Conservation (phyloP, 2,888 invertebrate genomes). For the Hemistola chrysoprasaria region DNA sequence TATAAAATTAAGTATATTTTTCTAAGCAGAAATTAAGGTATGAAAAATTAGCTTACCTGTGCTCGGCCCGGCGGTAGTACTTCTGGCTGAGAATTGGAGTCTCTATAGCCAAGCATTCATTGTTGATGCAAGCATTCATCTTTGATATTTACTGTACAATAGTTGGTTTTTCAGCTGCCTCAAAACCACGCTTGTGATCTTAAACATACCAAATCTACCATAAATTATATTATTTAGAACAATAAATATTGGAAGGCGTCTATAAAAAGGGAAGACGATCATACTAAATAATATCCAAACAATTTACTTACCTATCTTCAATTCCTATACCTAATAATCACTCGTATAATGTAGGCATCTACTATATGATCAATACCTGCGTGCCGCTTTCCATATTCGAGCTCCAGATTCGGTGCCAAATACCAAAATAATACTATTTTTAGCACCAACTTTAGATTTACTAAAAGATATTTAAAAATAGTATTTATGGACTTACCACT, state of each 20-base stretch:
- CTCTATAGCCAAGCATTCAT: constrained; percentile 47
- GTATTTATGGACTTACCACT: not conserved
- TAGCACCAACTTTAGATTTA: too few species aligned
- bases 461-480: constrained; percentile 3
- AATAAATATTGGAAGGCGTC: too few species aligned
- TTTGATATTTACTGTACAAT: constrained; percentile 24
- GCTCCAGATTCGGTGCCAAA: constrained; percentile 20
- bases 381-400: constrained; percentile 1
- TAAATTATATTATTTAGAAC: too few species aligned
- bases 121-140: constrained; percentile 49
- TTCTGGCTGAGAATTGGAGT: constrained; percentile 48
- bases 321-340: too few species aligned
- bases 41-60: constrained; percentile 52
- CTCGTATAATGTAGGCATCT: not conserved
- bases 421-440: too few species aligned
- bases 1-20: not conserved
- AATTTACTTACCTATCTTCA: too few species aligned
- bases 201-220: too few species aligned
- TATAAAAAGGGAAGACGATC: too few species aligned
- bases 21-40: not conserved
- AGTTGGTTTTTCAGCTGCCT: constrained; percentile 30
- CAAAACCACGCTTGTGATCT: constrained; percentile 9
- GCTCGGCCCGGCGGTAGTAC: constrained; percentile 69
- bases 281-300: too few species aligned
- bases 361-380: constrained; percentile 6